A percentile compares a stretch with the other conserved stretches of the same genome.
Conservation (phyloP, 2,888 invertebrate species). For the Hydriomena furcata region DNA sequence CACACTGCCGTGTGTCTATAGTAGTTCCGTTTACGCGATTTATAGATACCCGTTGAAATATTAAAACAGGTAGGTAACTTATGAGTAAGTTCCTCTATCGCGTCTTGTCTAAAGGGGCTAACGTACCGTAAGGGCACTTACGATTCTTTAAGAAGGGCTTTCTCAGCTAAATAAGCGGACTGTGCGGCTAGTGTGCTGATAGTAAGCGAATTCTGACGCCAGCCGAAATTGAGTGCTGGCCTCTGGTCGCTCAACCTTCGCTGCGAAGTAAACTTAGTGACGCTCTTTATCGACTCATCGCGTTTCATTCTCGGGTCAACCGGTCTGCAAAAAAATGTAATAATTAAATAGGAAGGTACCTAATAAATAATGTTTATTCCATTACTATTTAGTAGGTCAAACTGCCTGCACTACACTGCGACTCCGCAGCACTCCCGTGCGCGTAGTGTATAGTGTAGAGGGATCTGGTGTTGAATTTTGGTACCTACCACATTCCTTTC, state of each 20-base stretch:
- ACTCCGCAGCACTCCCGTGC: no score
- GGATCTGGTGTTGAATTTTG: no score
- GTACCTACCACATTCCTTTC: no score
- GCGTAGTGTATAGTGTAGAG: no score
- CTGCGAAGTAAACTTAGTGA: conserved; percentile 45
- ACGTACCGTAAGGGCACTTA: conserved; percentile 40
- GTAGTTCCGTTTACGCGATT: no score
- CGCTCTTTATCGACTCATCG: conserved; percentile 68
- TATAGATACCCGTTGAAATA: no score
- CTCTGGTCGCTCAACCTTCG: conserved; percentile 42
- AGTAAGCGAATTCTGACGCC: conserved; percentile 67
- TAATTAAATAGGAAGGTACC: no score
- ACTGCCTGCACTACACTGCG: no score
- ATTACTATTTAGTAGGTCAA: no score
- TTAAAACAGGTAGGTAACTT: no score
- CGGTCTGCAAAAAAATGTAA: conserved; percentile 47
- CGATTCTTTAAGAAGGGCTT: conserved; percentile 52
- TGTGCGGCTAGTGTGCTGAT: conserved; percentile 65
- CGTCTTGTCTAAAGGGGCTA: neutral
- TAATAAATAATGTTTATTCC: neutral
- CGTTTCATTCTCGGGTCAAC: conserved; percentile 75
- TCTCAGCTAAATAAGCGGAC: conserved; percentile 54
- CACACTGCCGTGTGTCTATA: no score
- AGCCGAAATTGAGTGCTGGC: conserved; percentile 47
- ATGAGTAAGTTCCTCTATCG: neutral